These are phyloP conservation scores for Steatornis caripensis DNA, from an alignment of 2,113 vertebrate genomes.

Conservation along the genomic window DNA sequence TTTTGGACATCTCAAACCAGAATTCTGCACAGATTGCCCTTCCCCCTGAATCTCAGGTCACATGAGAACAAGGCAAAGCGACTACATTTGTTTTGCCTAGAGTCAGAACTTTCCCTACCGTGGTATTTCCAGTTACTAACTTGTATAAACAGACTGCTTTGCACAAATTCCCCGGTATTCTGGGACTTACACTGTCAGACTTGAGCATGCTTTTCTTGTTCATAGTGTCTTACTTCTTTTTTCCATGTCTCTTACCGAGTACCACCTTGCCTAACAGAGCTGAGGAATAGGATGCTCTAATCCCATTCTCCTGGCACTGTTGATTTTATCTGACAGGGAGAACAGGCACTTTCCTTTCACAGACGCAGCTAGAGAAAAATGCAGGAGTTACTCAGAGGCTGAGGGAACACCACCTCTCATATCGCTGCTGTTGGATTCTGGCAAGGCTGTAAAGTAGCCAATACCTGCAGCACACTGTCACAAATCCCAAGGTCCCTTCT, in stretches of 20 bases:
- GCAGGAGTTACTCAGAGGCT: not conserved
- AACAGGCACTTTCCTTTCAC: not conserved
- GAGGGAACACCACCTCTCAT: not conserved
- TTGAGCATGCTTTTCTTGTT: not conserved
- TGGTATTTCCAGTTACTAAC: not conserved
- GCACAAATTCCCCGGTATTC: not conserved
- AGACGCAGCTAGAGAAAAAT: not conserved
- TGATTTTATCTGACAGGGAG: not conserved
- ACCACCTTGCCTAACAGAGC: not conserved
- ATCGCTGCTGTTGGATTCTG: not conserved
- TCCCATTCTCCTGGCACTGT: not conserved
- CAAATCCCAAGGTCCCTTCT: not conserved
- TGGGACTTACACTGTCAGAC: not conserved
- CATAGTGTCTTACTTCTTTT: not conserved
- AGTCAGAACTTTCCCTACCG: not conserved
- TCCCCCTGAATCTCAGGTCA: not conserved
- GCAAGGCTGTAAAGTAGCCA: not conserved
- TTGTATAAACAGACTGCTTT: not conserved
- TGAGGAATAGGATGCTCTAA: not conserved
- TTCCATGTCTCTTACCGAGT: not conserved
- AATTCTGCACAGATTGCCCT: not conserved
- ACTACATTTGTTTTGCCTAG: not conserved
- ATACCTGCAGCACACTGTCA: not conserved
- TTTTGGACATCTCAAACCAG: not conserved
- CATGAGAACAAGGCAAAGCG: not conserved